phyloP scores from a whole-genome alignment of 2,888 invertebrate genomes.

The Deilephila porcellus region DNA sequence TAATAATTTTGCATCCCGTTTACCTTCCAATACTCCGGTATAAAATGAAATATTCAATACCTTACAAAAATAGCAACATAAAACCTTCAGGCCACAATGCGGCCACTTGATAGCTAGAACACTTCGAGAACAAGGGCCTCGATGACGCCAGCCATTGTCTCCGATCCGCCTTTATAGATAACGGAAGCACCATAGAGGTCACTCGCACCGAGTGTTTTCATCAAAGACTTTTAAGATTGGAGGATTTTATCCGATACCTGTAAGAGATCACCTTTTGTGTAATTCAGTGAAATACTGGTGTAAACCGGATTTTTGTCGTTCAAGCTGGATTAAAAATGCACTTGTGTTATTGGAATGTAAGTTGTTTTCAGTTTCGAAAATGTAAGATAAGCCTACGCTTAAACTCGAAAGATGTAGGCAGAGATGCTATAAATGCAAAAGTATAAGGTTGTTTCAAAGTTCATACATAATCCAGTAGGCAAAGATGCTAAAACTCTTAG shows the following conservation, averaged over 20 bases:
- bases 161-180: slow-evolving; percentile 30
- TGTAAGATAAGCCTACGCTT: too few species aligned
- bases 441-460: too few species aligned
- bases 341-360: too few species aligned
- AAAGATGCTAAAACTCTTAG: too few species aligned
- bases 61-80: background rate
- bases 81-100: slow-evolving; percentile 14
- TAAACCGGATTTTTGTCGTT: background rate
- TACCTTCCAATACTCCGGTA: too few species aligned
- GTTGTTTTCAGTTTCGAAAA: too few species aligned
- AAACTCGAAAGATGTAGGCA: too few species aligned
- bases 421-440: too few species aligned
- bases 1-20: too few species aligned
- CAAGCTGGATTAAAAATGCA: too few species aligned
- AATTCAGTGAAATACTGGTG: background rate
- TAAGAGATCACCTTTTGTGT: background rate
- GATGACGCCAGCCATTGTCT: slow-evolving; percentile 30
- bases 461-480: too few species aligned
- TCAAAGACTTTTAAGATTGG: slow-evolving; percentile 21
- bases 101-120: slow-evolving; percentile 20
- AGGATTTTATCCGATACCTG: background rate
- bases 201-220: slow-evolving; percentile 10
- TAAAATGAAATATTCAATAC: background rate
- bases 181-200: slow-evolving; percentile 16
- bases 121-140: background rate